Percentiles rank a stretch among this genome's conserved stretches.
These are phyloP conservation scores for Muntiacus muntjak DNA, from an alignment of 2,113 vertebrate genomes.

Conservation along the genomic window DNA sequence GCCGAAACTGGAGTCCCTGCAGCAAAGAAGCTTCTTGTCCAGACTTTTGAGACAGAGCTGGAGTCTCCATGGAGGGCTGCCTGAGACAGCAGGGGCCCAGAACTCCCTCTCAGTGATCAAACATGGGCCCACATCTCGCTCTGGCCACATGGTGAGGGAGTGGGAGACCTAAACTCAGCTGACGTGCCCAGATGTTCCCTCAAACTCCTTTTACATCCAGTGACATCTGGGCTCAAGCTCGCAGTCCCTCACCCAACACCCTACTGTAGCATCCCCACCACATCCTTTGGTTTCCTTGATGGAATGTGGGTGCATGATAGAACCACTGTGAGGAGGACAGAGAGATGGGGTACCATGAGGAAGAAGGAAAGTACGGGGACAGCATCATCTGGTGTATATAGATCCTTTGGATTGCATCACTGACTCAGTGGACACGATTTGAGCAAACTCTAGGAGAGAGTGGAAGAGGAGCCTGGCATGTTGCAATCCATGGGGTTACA, in stretches of 20 bases:
- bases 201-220: neutral
- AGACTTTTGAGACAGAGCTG: neutral
- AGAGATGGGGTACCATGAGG: neutral
- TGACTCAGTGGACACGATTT: neutral
- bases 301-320: fast-evolving
- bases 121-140: fast-evolving
- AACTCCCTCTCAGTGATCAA: neutral
- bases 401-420: neutral
- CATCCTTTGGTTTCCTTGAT: neutral
- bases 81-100: neutral
- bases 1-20: neutral
- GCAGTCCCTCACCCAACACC: neutral
- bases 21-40: neutral
- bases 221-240: neutral
- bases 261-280: neutral
- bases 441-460: neutral
- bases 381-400: neutral
- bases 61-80: fast-evolving
- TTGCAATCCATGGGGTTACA: neutral
- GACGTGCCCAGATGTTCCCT: neutral
- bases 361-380: neutral
- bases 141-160: neutral
- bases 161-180: neutral
- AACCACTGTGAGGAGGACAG: neutral
- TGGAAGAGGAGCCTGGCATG: neutral